phyloP scores from a whole-genome alignment of 2,888 invertebrate species.

The Caenorhabditis virilis region DNA sequence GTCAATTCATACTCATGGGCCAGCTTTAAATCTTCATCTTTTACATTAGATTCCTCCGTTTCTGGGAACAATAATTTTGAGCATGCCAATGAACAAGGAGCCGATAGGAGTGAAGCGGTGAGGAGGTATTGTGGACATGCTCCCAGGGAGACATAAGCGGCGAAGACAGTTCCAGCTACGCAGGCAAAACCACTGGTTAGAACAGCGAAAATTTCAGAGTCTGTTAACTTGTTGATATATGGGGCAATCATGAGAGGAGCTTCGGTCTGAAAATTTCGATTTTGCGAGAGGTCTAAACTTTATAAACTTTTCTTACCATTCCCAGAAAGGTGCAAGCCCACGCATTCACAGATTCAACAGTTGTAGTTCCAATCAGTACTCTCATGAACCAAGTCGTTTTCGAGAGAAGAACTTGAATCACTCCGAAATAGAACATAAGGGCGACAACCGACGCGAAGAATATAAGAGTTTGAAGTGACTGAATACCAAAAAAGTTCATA shows the following conservation, averaged over 20 bases:
- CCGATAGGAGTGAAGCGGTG: constrained; percentile 93
- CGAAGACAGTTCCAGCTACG: constrained; percentile 87
- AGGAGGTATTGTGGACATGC: constrained; percentile 73
- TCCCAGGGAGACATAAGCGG: constrained; percentile 79
- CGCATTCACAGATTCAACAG: constrained; percentile 89
- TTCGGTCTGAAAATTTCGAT: constrained; percentile 77
- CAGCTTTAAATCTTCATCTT: constrained; percentile 77
- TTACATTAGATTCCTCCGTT: constrained; percentile 80
- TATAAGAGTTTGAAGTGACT: constrained; percentile 64
- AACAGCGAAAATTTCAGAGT: constrained; percentile 88
- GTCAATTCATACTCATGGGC: too few relatives aligned
- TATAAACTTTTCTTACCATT: constrained; percentile 34
- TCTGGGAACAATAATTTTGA: constrained; percentile 91
- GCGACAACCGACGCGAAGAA: constrained; percentile 65
- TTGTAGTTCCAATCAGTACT: constrained; percentile 79
- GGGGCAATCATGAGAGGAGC: constrained; percentile 86
- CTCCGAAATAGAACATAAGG: constrained; percentile 62
- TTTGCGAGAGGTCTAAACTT: constrained; percentile 81
- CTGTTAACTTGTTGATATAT: constrained; percentile 82
- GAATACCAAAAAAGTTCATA: too few relatives aligned
- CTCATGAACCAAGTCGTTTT: constrained; percentile 70
- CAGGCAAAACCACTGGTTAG: constrained; percentile 94
- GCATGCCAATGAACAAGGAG: constrained; percentile 87
- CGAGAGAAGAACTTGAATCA: constrained; percentile 55
- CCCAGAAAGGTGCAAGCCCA: constrained; percentile 93